Conservation (phyloP, 2,113 vertebrate genomes). For the Ahaetulla prasina region DNA sequence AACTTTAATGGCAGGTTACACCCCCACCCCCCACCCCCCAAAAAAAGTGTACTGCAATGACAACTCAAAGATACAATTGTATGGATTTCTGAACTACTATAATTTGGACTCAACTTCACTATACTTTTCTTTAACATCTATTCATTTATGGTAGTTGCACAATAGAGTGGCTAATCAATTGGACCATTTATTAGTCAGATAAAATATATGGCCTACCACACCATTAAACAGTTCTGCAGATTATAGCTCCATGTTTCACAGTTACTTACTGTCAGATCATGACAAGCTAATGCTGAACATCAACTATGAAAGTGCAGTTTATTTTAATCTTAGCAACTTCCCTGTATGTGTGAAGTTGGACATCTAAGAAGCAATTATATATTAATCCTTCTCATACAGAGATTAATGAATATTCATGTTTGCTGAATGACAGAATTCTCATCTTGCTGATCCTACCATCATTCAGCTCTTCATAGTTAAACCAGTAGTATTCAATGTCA, state of each 20-base stretch:
- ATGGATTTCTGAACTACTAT: neutral
- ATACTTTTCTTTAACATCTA: neutral
- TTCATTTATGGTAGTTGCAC: neutral
- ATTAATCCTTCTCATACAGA: neutral
- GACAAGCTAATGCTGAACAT: neutral
- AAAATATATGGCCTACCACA: neutral
- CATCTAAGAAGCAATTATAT: slow-evolving; percentile 1
- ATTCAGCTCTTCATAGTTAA: slow-evolving; percentile 11
- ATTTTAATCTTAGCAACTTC: slow-evolving; percentile 9
- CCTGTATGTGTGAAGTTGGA: neutral
- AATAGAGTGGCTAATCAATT: neutral
- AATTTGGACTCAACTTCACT: neutral
- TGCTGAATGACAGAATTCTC: neutral
- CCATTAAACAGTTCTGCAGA: slow-evolving; percentile 11
- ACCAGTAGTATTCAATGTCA: slow-evolving; percentile 3
- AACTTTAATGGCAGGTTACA: neutral
- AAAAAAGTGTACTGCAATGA: neutral
- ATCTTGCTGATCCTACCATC: slow-evolving; percentile 9
- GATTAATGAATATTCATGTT: neutral
- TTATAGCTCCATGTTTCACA: neutral
- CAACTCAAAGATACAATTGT: neutral
- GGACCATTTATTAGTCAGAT: neutral
- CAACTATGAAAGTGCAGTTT: slow-evolving; percentile 25
- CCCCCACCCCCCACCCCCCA: neutral
- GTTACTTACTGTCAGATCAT: neutral